Evolutionary conservation across 2,113 vertebrate genomes (phyloP).

Genomic region (Genyomyrus donnyi): DNA sequence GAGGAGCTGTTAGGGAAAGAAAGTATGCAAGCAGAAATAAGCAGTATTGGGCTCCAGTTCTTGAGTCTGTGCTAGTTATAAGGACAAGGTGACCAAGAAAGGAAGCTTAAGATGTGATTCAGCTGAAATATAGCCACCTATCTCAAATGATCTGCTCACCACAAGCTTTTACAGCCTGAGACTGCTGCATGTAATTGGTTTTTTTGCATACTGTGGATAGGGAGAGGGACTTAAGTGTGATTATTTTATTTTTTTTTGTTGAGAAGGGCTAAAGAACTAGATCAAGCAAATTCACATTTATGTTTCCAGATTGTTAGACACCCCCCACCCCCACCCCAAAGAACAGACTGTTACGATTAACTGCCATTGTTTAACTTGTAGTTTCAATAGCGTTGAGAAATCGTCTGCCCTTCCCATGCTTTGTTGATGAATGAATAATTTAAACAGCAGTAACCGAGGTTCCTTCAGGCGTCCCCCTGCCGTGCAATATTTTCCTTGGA

Average conservation of each 20-base stretch:
- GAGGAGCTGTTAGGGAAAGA: background rate
- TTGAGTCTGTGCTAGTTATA: background rate
- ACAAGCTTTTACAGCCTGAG: background rate
- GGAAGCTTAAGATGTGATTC: background rate
- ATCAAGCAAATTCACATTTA: background rate
- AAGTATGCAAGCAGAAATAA: background rate
- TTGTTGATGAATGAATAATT: conserved; percentile 3
- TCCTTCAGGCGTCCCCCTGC: background rate
- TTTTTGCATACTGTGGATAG: background rate
- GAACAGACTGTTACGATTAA: background rate
- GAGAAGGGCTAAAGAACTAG: background rate
- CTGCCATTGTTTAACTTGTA: background rate
- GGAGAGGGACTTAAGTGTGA: background rate
- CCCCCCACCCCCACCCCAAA: background rate
- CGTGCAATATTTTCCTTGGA: background rate
- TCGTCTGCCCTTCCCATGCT: background rate
- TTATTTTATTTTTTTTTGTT: too few species aligned
- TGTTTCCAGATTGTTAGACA: background rate
- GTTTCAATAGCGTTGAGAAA: background rate
- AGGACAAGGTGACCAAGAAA: background rate
- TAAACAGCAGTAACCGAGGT: background rate
- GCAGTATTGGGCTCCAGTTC: background rate
- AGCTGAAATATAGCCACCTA: background rate
- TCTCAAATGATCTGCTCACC: background rate
- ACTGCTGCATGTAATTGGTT: background rate